Base-by-base conservation (phyloP, 1,140 invertebrate genomes). In the Drosophila bipectinata region DNA sequence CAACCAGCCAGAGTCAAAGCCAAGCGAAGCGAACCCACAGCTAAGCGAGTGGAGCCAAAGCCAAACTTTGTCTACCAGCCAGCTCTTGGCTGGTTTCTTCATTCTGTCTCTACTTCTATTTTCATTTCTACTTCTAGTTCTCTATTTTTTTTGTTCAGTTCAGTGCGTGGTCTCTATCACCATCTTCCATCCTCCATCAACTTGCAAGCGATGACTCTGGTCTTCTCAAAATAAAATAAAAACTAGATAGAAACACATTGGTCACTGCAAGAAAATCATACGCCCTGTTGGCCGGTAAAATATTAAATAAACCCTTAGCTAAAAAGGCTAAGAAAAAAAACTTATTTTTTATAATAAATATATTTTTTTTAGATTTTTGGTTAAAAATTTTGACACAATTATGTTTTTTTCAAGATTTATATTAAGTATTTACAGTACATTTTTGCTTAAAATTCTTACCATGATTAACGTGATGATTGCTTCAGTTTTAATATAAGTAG, bases 141-240 rank as follows among this genome's bases (percentile, higher is more conserved):
- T 57, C 51, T 24, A 37, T 49, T 53, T 49, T 53, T 67, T 63
- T 48, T 60, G 9, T 52, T 39, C 32, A 44, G 45, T 59, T 55
- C 62, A 56, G 56, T 80, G 80, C 81, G 77, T 80, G 81, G 81
- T 77, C 60, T 49, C 44, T 45, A 30, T 44, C 51, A 30, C 15
- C 51, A 44, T 44, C 68, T 60, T 41, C 67, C 34, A 72, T 72
- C 64, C 41, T 59, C 64, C 48, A 53, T 60, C 12, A 56, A 80
- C 81, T 62, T 84, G 81, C 81, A 84, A 77, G 82, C 77, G 72
- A 79, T 85, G 80, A 77, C 77, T 87, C 68, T 85, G 81, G 87
- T 57, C 52, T 56, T 28, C 39, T 64, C 47, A 24, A 18, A 44
- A 48, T 18, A 44, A 14, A 44, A 18, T 44, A 39, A 26, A 67